Base-by-base conservation (phyloP, 2,888 invertebrate genomes). In the Nesidiocoris tenuis region DNA sequence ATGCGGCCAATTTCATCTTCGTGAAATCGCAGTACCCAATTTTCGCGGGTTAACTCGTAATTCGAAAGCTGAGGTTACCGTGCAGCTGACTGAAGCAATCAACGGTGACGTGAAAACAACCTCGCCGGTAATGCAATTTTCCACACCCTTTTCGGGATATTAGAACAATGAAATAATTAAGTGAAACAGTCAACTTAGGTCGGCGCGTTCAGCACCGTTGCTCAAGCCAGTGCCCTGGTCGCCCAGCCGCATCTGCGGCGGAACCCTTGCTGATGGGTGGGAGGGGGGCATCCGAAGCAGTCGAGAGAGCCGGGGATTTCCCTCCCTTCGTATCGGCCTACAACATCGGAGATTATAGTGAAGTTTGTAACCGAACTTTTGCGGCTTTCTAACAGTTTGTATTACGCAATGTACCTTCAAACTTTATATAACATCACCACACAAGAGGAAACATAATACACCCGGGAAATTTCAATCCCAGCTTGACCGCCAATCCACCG, bases 391-490 rank as follows among this genome's bases (percentile, higher is more conserved):
- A 22, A 54, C 67, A 55, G 67, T 67, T 55, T 56, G 56, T 67
- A 67, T 2, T 56, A 67, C 67, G 67, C 70, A 59, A 70, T 70
- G 70, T 70, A 39, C 39, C 39, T 39, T 25, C 70, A 59, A 70
- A 70, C 70, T 70, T 70, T 70, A 70, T 70, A 57, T 54, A 70
- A 21, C 70, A 70, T 59, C 24, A 59, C 70, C 59, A 39, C 61
- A 59, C 70, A 23, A 25, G 24, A 61, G 59, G 24, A 70, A 70
- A 70, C 70, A 59, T 67, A 70, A 70, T 61, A 59, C 61, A 23
- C 61, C 17, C 70, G 61, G 61, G 70, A 70, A 70, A 70, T 70
- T 57, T 70, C 70, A 59, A 59, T 59, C 19, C 59, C 39, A 39
- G 39, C 39, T 39, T 39, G 39, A 39, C 39, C 39, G 39, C 39